Base-by-base conservation (phyloP, 1,140 invertebrate genomes). In the Drosophila orosa region DNA sequence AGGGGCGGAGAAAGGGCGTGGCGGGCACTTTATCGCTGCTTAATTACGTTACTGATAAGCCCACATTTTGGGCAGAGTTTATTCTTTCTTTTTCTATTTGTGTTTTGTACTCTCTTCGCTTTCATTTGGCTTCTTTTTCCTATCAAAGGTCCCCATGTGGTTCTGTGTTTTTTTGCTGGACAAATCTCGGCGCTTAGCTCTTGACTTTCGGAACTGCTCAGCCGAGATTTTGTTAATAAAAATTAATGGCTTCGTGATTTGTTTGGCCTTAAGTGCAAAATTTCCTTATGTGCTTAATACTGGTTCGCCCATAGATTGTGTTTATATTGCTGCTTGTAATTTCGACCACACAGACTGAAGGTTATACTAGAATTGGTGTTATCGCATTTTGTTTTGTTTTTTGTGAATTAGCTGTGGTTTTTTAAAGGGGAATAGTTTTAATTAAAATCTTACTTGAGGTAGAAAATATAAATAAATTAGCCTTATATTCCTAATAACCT, bases 1-100 rank as follows among this genome's bases (percentile, higher is more conserved):
- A 40, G 42, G 56, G 29, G 63, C 6, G 22, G 31, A 24, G 50
- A 48, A 67, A 55, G 75, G 74, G 82, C 52, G 83, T 81, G 71
- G 60, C 40, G 35, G 72, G 50, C 19, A 59, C 61, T 89, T 87
- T 87, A 87, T 87, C 84, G 82, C 68, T 78, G 74, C 76, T 84
- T 87, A 87, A 89, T 89, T 83, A 89, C 84, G 84, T 89, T 87
- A 87, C 80, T 87, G 84, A 87, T 87, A 89, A 89, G 84, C 58
- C 44, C 72, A 65, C 74, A 77, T 84, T 74, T 78, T 79, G 54
- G 72, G 29, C 50, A 60, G 44, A 67, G 62, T 68, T 69, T 27
- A 58, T 62, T 59, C 61, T 42, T 55, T 71, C 22, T 65, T 44
- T 44, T 67, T 67, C 65, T 50, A 52, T 60, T 52, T 60, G 58